These are phyloP conservation scores for Aphis craccivora DNA, from an alignment of 1,140 invertebrate species.

Conservation along the genomic window DNA sequence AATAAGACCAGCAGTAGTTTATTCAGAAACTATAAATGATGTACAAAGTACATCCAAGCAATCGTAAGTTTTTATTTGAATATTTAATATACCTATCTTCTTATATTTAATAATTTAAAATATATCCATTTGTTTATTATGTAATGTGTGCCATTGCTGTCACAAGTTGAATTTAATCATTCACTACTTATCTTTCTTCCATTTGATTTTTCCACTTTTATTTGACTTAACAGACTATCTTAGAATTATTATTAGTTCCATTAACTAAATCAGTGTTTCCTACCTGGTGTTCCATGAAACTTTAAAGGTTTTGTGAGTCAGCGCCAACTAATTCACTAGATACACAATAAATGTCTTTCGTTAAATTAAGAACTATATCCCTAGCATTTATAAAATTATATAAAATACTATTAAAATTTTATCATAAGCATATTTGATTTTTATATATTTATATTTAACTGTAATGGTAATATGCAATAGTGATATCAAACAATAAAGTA, in stretches of 20 bases:
- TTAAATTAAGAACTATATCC: no score
- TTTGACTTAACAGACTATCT: background rate
- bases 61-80: conserved; percentile 39
- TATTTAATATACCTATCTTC: background rate
- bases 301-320: no score
- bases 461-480: no score
- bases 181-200: background rate
- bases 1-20: background rate
- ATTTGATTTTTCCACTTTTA: background rate
- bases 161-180: background rate
- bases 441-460: no score
- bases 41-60: conserved; percentile 41
- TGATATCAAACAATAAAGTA: no score
- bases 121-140: background rate
- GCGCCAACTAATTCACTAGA: no score
- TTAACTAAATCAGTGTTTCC: no score
- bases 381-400: no score
- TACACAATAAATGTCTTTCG: no score
- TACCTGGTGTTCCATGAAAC: no score
- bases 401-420: no score
- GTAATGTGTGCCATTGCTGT: background rate
- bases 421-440: no score
- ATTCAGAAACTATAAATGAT: conserved; percentile 37
- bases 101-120: background rate
- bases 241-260: background rate